phyloP scores from a whole-genome alignment of 2,797 vertebrate species.

The Ciconia nigra region DNA sequence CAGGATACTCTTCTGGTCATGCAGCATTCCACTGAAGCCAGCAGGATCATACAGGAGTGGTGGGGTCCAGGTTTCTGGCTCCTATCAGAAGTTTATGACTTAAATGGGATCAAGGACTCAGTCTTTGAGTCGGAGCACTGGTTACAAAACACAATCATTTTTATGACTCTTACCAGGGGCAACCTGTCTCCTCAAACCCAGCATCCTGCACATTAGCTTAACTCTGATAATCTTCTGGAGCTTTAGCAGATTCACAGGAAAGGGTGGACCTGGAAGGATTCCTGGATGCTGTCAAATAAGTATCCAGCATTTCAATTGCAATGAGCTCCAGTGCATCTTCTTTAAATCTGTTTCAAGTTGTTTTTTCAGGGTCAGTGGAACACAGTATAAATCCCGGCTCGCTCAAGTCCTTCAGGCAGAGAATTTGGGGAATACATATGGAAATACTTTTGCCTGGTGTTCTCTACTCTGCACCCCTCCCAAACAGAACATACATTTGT shows the following conservation, averaged over 20 bases:
- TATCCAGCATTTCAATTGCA: conserved; percentile 24
- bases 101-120: conserved; percentile 37
- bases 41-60: not conserved
- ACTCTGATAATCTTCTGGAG: conserved; percentile 46
- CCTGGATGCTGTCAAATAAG: conserved; percentile 35
- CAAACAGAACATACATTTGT: conserved; percentile 49
- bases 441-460: conserved; percentile 59
- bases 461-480: conserved; percentile 33
- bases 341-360: conserved; percentile 51
- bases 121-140: not conserved
- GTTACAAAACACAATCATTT: conserved; percentile 2
- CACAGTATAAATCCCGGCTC: conserved; percentile 45
- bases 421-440: conserved; percentile 60
- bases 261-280: conserved; percentile 28
- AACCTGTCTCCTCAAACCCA: not conserved
- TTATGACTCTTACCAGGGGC: not conserved
- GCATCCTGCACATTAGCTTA: not conserved
- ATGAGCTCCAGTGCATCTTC: conserved; percentile 43
- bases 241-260: conserved; percentile 49
- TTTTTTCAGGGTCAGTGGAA: conserved; percentile 36
- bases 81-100: not conserved
- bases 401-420: conserved; percentile 43
- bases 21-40: not conserved
- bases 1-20: not conserved
- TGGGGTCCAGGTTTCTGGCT: conserved; percentile 46